Percentiles rank a stretch among this genome's conserved stretches.
Conservation (phyloP, 2,797 vertebrate genomes). For the Rhinella marina region DNA sequence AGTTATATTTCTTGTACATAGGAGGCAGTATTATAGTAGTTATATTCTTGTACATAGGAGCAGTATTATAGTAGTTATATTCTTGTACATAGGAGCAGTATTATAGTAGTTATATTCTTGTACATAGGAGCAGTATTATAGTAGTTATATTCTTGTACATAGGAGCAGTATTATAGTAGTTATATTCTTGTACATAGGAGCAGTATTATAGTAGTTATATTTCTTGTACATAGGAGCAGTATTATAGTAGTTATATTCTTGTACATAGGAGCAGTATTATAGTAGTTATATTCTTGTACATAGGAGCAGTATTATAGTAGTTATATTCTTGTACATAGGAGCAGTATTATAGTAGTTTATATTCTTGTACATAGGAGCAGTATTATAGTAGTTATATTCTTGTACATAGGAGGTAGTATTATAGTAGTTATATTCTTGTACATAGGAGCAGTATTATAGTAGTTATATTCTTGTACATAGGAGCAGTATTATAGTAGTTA, state of each 20-base stretch:
- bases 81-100: too few species aligned
- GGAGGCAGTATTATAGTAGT: slow-evolving; percentile 7
- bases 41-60: not conserved
- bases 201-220: slow-evolving; percentile 1
- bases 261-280: not conserved
- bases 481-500: not conserved
- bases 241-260: slow-evolving; percentile 16
- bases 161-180: too few species aligned
- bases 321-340: not conserved
- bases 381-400: not conserved
- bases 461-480: slow-evolving; percentile 1
- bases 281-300: slow-evolving; percentile 19
- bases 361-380: too few species aligned
- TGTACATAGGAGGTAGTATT: too few species aligned
- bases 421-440: slow-evolving; percentile 12
- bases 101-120: too few species aligned
- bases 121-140: too few species aligned
- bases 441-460: slow-evolving; percentile 14
- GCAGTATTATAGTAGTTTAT: not conserved
- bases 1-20: too few species aligned
- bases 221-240: slow-evolving; percentile 3
- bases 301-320: slow-evolving; percentile 1
- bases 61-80: not conserved
- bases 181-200: too few species aligned
- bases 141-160: too few species aligned